Evolutionary conservation across 2,888 invertebrate genomes (phyloP).

Genomic region (Rhagonycha fulva): DNA sequence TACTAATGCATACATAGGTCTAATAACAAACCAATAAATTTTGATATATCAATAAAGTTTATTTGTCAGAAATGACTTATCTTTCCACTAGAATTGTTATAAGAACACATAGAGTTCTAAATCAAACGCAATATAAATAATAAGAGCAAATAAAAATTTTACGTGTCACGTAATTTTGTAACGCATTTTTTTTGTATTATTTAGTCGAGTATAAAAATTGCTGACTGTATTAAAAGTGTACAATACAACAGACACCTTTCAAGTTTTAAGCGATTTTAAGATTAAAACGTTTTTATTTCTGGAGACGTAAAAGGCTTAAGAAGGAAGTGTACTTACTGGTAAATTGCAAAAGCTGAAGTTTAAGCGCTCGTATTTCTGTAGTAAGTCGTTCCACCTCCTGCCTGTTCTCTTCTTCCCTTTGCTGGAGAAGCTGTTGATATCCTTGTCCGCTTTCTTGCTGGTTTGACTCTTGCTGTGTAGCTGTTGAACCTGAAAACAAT

Average conservation of each 20-base stretch:
- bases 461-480: slow-evolving; percentile 36
- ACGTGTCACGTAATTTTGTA: background rate
- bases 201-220: background rate
- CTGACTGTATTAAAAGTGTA: slow-evolving; percentile 1
- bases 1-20: background rate
- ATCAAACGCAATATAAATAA: slow-evolving; percentile 8
- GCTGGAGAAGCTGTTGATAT: slow-evolving; percentile 60
- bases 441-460: slow-evolving; percentile 50
- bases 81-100: slow-evolving; percentile 10
- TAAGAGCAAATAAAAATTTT: background rate
- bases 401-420: slow-evolving; percentile 64
- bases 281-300: background rate
- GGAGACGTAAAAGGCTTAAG: slow-evolving; percentile 1
- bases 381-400: slow-evolving; percentile 65
- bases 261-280: background rate
- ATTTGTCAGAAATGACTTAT: slow-evolving; percentile 21
- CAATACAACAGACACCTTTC: slow-evolving; percentile 1
- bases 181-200: background rate
- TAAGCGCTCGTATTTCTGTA: slow-evolving; percentile 64
- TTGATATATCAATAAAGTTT: slow-evolving; percentile 18
- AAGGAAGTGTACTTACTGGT: slow-evolving; percentile 53
- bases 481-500: slow-evolving; percentile 46
- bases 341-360: slow-evolving; percentile 62
- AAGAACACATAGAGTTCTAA: slow-evolving; percentile 5
- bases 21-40: background rate